Conservation (phyloP, 1,140 invertebrate genomes). For the Chelonus insularis region DNA sequence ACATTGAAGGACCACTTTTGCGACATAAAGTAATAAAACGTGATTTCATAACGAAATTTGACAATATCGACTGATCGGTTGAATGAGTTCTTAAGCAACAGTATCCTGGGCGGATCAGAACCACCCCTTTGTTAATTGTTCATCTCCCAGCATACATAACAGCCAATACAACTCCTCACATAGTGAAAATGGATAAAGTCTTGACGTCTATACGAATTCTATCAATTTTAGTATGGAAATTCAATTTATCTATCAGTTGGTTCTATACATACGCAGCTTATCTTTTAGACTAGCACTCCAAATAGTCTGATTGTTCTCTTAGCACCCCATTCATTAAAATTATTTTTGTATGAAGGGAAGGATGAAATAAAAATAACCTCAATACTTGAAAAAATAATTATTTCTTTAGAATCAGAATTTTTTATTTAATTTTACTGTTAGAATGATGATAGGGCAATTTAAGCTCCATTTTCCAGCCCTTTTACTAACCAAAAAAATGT, state of each 20-base stretch:
- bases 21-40: constrained; percentile 32
- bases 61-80: constrained; percentile 40
- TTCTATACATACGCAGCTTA: constrained; percentile 24
- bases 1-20: constrained; percentile 30
- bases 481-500: constrained; percentile 3
- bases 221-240: constrained; percentile 44
- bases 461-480: not conserved
- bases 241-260: constrained; percentile 54
- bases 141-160: constrained; percentile 51
- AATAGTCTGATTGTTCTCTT: constrained; percentile 1
- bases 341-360: constrained; percentile 11
- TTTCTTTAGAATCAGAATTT: too few species aligned
- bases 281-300: not conserved
- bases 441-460: too few species aligned
- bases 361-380: too few species aligned
- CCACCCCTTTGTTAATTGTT: constrained; percentile 57
- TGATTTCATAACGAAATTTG: constrained; percentile 37
- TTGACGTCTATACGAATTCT: constrained; percentile 18
- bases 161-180: constrained; percentile 40
- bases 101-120: constrained; percentile 51
- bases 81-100: constrained; percentile 43
- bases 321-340: not conserved
- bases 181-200: too few species aligned
- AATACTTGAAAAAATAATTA: too few species aligned
- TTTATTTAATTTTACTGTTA: too few species aligned